Evolutionary conservation across 1,140 invertebrate species (phyloP).

Genomic region (Procambarus clarkii): DNA sequence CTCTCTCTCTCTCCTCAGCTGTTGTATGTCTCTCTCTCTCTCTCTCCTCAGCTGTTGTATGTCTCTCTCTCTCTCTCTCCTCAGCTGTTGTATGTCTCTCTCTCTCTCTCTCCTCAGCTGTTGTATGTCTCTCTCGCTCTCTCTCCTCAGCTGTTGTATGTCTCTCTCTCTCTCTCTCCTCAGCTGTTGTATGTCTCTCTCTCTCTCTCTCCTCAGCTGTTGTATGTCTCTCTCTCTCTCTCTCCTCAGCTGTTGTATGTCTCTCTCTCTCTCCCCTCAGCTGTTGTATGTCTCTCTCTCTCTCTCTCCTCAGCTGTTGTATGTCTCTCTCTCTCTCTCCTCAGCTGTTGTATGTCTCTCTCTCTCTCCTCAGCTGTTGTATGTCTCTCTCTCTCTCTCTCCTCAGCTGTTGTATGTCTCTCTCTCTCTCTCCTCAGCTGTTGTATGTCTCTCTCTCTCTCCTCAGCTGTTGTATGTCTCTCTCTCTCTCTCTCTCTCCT

Average conservation of each 20-base stretch:
- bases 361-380: slow-evolving; percentile 80
- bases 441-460: background rate
- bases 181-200: too few relatives aligned
- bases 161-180: slow-evolving; percentile 59
- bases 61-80: slow-evolving; percentile 59
- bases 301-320: slow-evolving; percentile 80
- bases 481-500: slow-evolving; percentile 59
- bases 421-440: slow-evolving; percentile 79
- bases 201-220: slow-evolving; percentile 80
- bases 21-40: too few relatives aligned
- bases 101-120: slow-evolving; percentile 79
- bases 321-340: slow-evolving; percentile 59
- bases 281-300: too few relatives aligned
- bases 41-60: slow-evolving; percentile 81
- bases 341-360: slow-evolving; percentile 81
- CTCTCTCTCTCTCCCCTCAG: slow-evolving; percentile 77
- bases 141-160: slow-evolving; percentile 82
- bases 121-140: too few relatives aligned
- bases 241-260: slow-evolving; percentile 83
- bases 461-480: too few relatives aligned
- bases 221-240: too few relatives aligned
- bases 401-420: slow-evolving; percentile 83
- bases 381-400: background rate
- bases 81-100: too few relatives aligned
- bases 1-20: slow-evolving; percentile 79